Evolutionary conservation across 2,888 invertebrate species (phyloP).

Genomic region (Acrobasis suavella): DNA sequence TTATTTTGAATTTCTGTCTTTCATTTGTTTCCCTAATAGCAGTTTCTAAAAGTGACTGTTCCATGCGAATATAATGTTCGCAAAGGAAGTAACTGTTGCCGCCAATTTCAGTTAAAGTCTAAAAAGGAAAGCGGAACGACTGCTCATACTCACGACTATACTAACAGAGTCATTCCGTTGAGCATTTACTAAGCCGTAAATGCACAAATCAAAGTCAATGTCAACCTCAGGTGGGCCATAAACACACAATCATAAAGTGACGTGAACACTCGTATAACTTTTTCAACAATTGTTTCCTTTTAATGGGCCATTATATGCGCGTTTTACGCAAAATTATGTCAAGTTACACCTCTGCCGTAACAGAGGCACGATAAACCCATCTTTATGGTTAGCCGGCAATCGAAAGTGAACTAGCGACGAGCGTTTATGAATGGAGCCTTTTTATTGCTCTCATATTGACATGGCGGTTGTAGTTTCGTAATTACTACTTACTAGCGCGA

Average conservation of each 20-base stretch:
- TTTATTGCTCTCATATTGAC: slow-evolving; percentile 79
- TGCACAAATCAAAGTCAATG: slow-evolving; percentile 81
- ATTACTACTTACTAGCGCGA: slow-evolving; percentile 71
- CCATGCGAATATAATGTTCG: neutral
- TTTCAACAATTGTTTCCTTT: slow-evolving; percentile 82
- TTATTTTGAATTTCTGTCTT: slow-evolving; percentile 23
- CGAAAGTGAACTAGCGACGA: slow-evolving; percentile 71
- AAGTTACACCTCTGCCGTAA: slow-evolving; percentile 79
- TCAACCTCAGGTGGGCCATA: slow-evolving; percentile 78
- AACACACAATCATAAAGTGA: slow-evolving; percentile 81
- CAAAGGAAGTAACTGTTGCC: slow-evolving; percentile 3
- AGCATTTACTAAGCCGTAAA: slow-evolving; percentile 74
- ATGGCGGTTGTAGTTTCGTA: slow-evolving; percentile 69
- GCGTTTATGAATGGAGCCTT: slow-evolving; percentile 76
- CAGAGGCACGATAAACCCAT: slow-evolving; percentile 77
- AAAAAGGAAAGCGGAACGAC: slow-evolving; percentile 17
- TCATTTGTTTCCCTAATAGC: neutral
- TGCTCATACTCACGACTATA: slow-evolving; percentile 8
- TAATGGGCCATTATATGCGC: slow-evolving; percentile 81
- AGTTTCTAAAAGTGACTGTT: neutral
- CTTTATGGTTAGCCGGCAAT: slow-evolving; percentile 76
- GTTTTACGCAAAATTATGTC: slow-evolving; percentile 82
- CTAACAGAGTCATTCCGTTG: slow-evolving; percentile 52
- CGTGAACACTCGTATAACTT: slow-evolving; percentile 80
- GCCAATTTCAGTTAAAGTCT: slow-evolving; percentile 7